Percentiles rank a stretch among this genome's conserved stretches.
phyloP scores from a whole-genome alignment of 53 echinoderm and acorn worm species.

The Henricia sp. region DNA sequence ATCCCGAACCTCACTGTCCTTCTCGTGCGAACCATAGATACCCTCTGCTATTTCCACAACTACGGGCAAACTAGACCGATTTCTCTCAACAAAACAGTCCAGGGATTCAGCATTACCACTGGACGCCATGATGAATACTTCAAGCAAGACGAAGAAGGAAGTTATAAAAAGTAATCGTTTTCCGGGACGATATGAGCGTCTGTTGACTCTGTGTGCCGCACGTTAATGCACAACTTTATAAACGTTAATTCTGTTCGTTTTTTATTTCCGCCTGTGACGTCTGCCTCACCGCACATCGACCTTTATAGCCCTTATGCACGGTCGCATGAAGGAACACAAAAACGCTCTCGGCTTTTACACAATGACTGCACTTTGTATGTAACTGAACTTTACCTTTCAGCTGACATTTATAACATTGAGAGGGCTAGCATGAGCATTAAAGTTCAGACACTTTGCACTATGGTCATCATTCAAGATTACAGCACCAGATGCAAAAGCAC shows the following conservation, averaged over 20 bases:
- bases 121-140: background rate
- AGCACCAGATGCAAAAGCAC: too few relatives aligned
- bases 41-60: slow-evolving; percentile 60
- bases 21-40: slow-evolving; percentile 39
- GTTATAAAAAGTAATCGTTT: background rate
- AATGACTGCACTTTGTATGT: too few relatives aligned
- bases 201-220: background rate
- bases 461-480: too few relatives aligned
- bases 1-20: slow-evolving; percentile 43
- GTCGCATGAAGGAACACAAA: too few relatives aligned
- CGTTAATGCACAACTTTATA: background rate
- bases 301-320: background rate
- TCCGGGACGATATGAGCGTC: background rate
- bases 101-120: background rate
- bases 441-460: too few relatives aligned
- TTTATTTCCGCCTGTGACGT: slow-evolving; percentile 20
- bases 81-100: slow-evolving; percentile 12
- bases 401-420: too few relatives aligned
- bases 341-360: too few relatives aligned
- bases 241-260: background rate
- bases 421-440: too few relatives aligned
- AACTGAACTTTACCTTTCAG: too few relatives aligned
- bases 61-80: slow-evolving; percentile 8
- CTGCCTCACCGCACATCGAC: background rate
- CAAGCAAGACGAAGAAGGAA: background rate